These are phyloP conservation scores for Lophotriccus pileatus DNA, from an alignment of 2,797 vertebrate species.

Conservation along the genomic window DNA sequence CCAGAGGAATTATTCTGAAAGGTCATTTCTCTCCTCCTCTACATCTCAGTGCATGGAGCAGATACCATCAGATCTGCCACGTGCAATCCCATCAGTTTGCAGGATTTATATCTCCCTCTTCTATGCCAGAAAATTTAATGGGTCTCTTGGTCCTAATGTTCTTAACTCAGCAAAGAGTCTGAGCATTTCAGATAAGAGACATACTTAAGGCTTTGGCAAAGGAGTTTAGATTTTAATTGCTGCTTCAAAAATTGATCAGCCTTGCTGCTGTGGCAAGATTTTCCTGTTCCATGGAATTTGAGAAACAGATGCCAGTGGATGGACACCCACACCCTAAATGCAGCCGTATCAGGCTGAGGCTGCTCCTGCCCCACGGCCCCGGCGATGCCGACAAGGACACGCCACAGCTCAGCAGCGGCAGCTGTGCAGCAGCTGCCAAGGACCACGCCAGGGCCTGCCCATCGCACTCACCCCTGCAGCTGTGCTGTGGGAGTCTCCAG, in stretches of 20 bases:
- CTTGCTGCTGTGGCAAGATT: background rate
- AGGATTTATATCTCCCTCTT: conserved; percentile 47
- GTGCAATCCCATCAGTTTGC: conserved; percentile 2
- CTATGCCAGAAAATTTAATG: conserved; percentile 61
- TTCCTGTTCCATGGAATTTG: background rate
- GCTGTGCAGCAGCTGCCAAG: background rate
- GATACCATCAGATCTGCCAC: background rate
- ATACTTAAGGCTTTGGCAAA: conserved; percentile 66
- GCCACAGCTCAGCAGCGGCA: background rate
- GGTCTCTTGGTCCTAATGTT: conserved; percentile 67
- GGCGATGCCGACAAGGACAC: rapidly evolving
- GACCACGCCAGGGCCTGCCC: rapidly evolving
- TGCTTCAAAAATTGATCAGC: conserved; percentile 56
- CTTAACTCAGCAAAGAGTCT: conserved; percentile 64
- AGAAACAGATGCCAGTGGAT: rapidly evolving
- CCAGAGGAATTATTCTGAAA: background rate
- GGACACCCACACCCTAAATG: background rate
- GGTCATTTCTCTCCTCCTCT: background rate
- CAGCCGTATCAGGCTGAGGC: rapidly evolving
- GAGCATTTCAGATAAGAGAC: conserved; percentile 60
- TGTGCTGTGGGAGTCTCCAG: rapidly evolving
- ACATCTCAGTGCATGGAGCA: background rate
- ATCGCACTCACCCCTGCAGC: rapidly evolving
- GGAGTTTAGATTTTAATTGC: conserved; percentile 65
- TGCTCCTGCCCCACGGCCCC: rapidly evolving